Evolutionary conservation across 64 coral and sea anemone genomes (phyloP).

Genomic region (Anthopleura sola): DNA sequence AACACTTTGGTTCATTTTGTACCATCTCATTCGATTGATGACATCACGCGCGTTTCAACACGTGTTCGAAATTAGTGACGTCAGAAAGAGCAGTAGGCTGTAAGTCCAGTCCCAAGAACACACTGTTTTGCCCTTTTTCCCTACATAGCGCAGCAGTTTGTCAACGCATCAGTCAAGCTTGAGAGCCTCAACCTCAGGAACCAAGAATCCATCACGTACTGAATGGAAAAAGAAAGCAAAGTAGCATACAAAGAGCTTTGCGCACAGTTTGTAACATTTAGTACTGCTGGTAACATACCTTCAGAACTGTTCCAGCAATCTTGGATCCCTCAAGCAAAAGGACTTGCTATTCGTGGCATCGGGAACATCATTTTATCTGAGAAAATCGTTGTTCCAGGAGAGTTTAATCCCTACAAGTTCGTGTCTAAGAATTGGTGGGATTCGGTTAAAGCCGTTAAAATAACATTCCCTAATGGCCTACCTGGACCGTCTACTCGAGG

Average conservation of each 20-base stretch:
- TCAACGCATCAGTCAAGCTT: too few species aligned
- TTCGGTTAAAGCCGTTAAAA: conserved; percentile 54
- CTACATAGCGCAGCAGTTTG: too few species aligned
- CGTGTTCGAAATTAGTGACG: not conserved
- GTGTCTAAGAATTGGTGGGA: conserved; percentile 75
- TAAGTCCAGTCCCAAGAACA: too few species aligned
- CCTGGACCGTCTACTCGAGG: conserved; percentile 58
- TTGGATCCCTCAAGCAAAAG: conserved; percentile 63
- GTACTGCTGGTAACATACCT: conserved; percentile 47
- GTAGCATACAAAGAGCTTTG: not conserved
- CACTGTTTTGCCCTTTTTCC: too few species aligned
- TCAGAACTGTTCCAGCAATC: conserved; percentile 82
- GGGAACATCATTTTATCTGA: conserved; percentile 68
- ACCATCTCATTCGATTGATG: not conserved
- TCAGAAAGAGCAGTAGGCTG: not conserved
- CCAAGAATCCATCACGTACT: not conserved
- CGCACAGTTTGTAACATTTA: conserved; percentile 79
- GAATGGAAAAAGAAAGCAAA: not conserved
- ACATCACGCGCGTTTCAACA: not conserved
- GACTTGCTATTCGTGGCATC: conserved; percentile 64
- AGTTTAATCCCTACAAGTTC: conserved; percentile 67
- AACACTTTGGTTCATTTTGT: too few species aligned
- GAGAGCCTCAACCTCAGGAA: not conserved
- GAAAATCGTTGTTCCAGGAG: conserved; percentile 30
- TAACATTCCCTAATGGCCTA: conserved; percentile 49